Base-by-base conservation (phyloP, 2,113 vertebrate species). In the Pitta sordida region DNA sequence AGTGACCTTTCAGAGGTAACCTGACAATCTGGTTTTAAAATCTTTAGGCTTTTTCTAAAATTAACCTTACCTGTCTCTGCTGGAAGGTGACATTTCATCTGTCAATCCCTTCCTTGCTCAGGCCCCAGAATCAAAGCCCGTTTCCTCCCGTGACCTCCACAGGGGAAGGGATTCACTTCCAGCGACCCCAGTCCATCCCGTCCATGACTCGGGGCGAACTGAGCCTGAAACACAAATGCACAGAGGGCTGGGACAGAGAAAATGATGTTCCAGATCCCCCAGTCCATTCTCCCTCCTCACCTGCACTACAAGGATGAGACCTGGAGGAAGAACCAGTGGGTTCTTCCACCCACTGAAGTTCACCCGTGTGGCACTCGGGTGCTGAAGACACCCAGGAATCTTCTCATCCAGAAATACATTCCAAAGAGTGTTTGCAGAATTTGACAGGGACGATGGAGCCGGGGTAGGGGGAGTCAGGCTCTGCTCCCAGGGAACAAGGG, bases 1-100 rank as follows among this genome's bases (percentile, higher is more conserved):
- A 86, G 39, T 52, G 93, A 90, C 91, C 91, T 96, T 96, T 92
- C 9, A 44, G 56, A 70, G 63, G 39, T 8, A 80, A 71, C 43
- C 3, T 48, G 43, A 23, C 43, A 87, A 70, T 85, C 83, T 67
- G 62, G 24, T 29, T 44, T 36, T 7, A 48, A 43, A 52, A 93
- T 90, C 93, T 79, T 16, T 1, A 52, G 86, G 83, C 52, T 3
- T 75, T 94, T 90, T 88, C 75, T 56, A 44, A 51, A 78, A 15
- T 39, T 74, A 49, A 26, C 11, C 34, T 62, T 22, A 85, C 89
- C 89, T 91, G 80, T 10, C n/a, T 62, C 62, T 52, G 84, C 90
- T 27, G 56, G 9, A 20, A 79, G 58, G 67, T 49, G 75, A 63
- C 65, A 51, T 90, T 93, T 90, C 37, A 24, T 22, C 56, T 7